Base-by-base conservation (phyloP, 2,797 vertebrate genomes). In the Phoebastria nigripes region DNA sequence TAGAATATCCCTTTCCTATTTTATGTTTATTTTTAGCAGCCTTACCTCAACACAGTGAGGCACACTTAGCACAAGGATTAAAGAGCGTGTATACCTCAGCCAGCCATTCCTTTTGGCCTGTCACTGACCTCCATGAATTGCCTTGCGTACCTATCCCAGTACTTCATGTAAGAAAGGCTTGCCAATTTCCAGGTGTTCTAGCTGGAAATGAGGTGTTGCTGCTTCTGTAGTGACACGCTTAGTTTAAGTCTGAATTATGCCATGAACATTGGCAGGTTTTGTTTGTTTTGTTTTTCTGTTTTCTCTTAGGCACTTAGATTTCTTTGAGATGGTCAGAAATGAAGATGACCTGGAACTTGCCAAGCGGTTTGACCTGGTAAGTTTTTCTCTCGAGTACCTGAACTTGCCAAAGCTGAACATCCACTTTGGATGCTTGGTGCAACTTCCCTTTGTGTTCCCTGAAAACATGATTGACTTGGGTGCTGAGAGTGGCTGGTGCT, bases 321-420 rank as follows among this genome's bases (percentile, higher is more conserved):
- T 99, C 98, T 99, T 99, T 82, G 99, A 99, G 97, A 99, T 99
- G 99, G 99, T 99, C 95, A 98, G 99, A 94, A 99, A 99, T 65
- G 99, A 99, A 96, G 99, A 99, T 66, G 99, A 99, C 96, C 97
- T 98, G 33, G 99, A 99, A 96, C 97, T 99, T 82, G 99, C 99
- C 95, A 99, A 99, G 93, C 97, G 98, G 74, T 99, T 99, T 97
- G 99, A 99, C 94, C 92, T 98, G 97, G 99, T 99, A 96, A 98
- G 99, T 95, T 92, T 88, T 74, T n/a, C 15, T 88, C 29, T 39
- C n/a, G 26, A 69, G 35, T 58, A 69, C 8, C 35, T 83, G 58
- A 71, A 62, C 22, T 72, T 79, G 35, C 24, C 44, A 72, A 87
- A 94, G 42, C 24, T 65, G 37, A 66, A 31, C n/a, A 54, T 46